A percentile compares a stretch with the other conserved stretches of the same genome.
Conservation (phyloP, 2,888 invertebrate species). For the Zele albiditarsus region DNA sequence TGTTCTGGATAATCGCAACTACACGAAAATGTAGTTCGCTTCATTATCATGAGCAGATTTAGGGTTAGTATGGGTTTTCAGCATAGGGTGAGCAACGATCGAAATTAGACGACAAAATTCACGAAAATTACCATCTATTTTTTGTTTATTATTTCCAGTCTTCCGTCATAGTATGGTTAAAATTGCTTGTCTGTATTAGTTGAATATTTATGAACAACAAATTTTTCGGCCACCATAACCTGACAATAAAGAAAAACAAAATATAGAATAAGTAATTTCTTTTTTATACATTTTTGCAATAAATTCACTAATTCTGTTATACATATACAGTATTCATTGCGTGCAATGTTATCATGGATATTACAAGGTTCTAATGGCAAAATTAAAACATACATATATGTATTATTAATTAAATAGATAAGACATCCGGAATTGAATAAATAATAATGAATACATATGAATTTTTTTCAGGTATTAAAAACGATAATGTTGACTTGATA, state of each 20-base stretch:
- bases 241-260: not conserved
- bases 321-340: not conserved
- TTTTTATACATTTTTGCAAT: not conserved
- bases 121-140: not conserved
- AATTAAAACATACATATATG: not conserved
- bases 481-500: conserved; percentile 1
- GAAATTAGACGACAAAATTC: not conserved
- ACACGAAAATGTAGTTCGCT: not conserved
- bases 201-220: conserved; percentile 7
- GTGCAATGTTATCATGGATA: conserved; percentile 4
- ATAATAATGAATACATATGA: conserved; percentile 1
- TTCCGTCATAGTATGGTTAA: conserved; percentile 14
- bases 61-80: not conserved
- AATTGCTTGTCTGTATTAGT: not conserved
- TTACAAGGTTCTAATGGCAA: not conserved
- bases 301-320: not conserved
- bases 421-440: not conserved
- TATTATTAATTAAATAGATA: not conserved
- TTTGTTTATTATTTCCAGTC: conserved; percentile 13
- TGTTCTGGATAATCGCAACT: too few species aligned
- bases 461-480: conserved; percentile 23
- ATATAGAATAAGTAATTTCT: not conserved
- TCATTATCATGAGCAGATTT: not conserved
- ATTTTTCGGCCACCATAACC: not conserved
- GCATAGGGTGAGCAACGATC: not conserved